Percentiles rank a stretch among this genome's conserved stretches.
Conservation (phyloP, 37 sponge, comb jelly and placozoan genomes). For the Lycopodina hypogea region DNA sequence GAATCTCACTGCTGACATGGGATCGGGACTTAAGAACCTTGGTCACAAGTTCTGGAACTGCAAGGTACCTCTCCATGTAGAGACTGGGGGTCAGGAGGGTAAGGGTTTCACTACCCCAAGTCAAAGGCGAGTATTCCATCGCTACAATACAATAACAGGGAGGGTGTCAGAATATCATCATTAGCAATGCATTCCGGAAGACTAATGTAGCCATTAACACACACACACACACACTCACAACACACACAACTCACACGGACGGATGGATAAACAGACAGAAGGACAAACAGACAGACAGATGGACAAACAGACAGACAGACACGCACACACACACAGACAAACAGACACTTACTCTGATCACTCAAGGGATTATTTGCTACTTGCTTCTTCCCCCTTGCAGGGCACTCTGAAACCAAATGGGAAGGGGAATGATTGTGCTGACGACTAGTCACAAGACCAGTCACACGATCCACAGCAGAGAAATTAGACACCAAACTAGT, state of each 20-base stretch:
- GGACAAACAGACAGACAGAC: no score
- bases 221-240: no score
- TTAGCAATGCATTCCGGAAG: no score
- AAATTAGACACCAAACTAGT: not conserved
- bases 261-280: no score
- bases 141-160: no score
- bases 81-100: conserved; percentile 38
- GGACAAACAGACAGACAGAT: no score
- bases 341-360: conserved; percentile 51
- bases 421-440: not conserved
- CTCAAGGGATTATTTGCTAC: conserved; percentile 37
- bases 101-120: conserved; percentile 44
- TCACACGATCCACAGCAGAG: not conserved
- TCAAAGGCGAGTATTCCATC: conserved; percentile 39
- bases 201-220: no score
- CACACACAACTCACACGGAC: no score
- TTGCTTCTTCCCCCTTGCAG: not conserved
- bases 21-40: conserved; percentile 37
- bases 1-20: conserved; percentile 31
- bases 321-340: no score
- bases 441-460: not conserved
- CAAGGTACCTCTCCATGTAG: conserved; percentile 32
- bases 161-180: no score
- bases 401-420: no score
- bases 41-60: conserved; percentile 44